Conservation (phyloP, 2,113 vertebrate species). For the Phyllostomus discolor region DNA sequence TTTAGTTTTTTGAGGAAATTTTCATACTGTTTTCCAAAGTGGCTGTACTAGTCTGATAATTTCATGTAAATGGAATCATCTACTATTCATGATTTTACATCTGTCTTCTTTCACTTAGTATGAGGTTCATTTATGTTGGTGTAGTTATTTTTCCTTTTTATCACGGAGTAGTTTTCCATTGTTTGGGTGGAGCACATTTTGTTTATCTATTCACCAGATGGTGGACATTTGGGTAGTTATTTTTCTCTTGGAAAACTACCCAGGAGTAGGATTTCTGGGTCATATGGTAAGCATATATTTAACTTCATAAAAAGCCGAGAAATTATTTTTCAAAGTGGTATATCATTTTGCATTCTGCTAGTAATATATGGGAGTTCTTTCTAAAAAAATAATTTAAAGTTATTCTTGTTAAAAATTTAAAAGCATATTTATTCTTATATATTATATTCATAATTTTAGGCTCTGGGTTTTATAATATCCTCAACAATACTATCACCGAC, state of each 20-base stretch:
- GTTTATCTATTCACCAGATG: neutral
- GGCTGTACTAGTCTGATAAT: neutral
- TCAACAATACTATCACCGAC: neutral
- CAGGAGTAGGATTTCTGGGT: neutral
- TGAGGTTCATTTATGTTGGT: neutral
- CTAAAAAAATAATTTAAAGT: neutral
- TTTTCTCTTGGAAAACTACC: neutral
- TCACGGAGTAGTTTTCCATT: neutral
- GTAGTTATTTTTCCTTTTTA: neutral
- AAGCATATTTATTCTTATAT: neutral
- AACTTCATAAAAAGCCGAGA: neutral
- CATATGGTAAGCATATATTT: neutral
- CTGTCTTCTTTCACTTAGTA: neutral
- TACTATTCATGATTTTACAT: neutral
- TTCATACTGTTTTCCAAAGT: no score
- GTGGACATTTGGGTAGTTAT: neutral
- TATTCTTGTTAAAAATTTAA: neutral
- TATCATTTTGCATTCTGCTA: neutral
- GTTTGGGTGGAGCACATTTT: neutral
- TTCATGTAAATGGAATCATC: neutral
- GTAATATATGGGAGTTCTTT: neutral
- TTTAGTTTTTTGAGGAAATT: no score
- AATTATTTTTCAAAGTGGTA: neutral
- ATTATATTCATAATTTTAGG: constrained; percentile 63
- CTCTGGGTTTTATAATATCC: constrained; percentile 76